Conservation (phyloP, 2,797 vertebrate genomes). For the Scolopax rusticola region DNA sequence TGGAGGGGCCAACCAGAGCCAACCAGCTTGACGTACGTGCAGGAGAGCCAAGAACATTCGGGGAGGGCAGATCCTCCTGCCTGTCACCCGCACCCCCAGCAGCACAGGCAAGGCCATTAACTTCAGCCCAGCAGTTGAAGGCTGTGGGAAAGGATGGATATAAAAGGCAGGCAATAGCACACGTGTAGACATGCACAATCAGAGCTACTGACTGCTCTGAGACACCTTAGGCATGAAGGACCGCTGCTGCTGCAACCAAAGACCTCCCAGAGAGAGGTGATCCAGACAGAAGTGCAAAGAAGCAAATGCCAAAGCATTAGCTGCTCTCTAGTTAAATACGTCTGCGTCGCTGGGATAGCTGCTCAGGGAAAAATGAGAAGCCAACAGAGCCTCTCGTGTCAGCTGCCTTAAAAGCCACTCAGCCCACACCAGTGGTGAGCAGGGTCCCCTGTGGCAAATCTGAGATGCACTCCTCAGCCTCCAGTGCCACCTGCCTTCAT, state of each 20-base stretch:
- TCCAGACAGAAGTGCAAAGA: background rate
- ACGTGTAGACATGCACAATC: accelerated
- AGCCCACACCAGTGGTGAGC: background rate
- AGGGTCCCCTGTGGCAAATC: background rate
- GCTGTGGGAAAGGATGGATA: background rate
- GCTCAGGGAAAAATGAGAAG: background rate
- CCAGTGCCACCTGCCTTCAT: background rate
- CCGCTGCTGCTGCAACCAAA: background rate
- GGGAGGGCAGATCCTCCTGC: background rate
- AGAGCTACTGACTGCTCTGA: background rate
- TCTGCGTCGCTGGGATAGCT: background rate
- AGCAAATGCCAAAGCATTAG: background rate
- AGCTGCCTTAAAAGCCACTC: background rate
- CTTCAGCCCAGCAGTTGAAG: background rate
- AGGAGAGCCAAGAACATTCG: background rate
- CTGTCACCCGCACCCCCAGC: background rate
- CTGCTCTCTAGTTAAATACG: background rate
- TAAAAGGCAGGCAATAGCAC: background rate
- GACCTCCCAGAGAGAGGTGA: background rate
- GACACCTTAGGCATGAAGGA: accelerated
- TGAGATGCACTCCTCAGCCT: background rate
- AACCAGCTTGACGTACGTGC: background rate
- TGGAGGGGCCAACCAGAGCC: background rate
- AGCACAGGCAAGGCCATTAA: background rate
- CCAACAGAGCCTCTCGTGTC: background rate